Percentiles rank a stretch among this genome's conserved stretches.
Conservation (phyloP, 2,888 invertebrate species). For the Rhaphigaster nebulosa region DNA sequence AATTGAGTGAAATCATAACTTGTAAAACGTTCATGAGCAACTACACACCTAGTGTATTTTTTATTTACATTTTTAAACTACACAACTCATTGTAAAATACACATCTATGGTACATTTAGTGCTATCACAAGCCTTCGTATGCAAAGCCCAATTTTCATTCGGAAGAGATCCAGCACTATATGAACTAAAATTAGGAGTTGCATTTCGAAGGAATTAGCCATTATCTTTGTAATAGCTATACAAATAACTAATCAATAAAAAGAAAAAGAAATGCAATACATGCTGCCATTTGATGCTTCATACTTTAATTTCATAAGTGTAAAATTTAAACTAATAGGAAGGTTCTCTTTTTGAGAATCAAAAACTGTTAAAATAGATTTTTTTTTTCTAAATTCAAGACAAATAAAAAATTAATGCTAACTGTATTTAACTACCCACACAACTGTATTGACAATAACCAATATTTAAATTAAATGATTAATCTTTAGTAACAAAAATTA, state of each 20-base stretch:
- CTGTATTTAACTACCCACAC: neutral
- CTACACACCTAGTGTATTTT: slow-evolving; percentile 36
- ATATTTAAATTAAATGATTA: slow-evolving; percentile 21
- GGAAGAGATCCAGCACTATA: slow-evolving; percentile 23
- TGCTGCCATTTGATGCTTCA: slow-evolving; percentile 18
- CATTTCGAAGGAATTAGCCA: slow-evolving; percentile 59
- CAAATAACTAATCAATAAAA: slow-evolving; percentile 43
- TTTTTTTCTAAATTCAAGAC: neutral
- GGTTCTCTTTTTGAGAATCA: neutral
- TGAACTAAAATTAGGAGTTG: slow-evolving; percentile 57
- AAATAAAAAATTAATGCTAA: neutral
- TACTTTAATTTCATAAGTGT: neutral
- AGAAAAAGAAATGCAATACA: slow-evolving; percentile 20
- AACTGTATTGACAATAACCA: neutral
- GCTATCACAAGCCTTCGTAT: slow-evolving; percentile 58
- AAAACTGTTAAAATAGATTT: neutral
- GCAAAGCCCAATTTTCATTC: slow-evolving; percentile 57
- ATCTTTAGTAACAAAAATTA: neutral
- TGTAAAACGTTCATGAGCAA: slow-evolving; percentile 41
- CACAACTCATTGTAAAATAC: slow-evolving; percentile 53
- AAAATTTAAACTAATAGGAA: slow-evolving; percentile 2
- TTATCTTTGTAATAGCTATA: slow-evolving; percentile 28
- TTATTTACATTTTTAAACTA: slow-evolving; percentile 48
- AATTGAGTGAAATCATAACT: neutral
- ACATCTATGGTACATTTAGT: slow-evolving; percentile 57